Percentiles rank a stretch among this genome's conserved stretches.
Evolutionary conservation across 2,888 invertebrate species (phyloP).

Genomic region (Galeopsomyia nigrocyanea): DNA sequence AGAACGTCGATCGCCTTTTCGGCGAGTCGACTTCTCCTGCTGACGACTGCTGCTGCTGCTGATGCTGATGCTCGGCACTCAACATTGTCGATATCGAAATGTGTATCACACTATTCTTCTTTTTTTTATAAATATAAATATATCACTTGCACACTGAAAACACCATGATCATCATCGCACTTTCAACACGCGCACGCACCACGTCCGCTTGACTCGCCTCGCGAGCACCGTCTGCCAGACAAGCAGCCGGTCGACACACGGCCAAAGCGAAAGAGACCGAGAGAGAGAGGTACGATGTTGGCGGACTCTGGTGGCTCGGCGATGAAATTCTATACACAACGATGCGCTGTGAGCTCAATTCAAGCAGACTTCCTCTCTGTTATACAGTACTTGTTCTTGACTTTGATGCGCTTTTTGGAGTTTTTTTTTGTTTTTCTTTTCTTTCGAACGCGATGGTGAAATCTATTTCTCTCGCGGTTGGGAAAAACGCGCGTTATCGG

Average conservation of each 20-base stretch:
- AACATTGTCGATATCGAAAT: too few relatives aligned
- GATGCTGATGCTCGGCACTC: not conserved
- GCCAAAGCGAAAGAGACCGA: conserved; percentile 9
- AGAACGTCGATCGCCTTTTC: conserved; percentile 79
- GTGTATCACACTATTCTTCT: too few relatives aligned
- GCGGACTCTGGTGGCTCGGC: conserved; percentile 7
- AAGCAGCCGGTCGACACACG: not conserved
- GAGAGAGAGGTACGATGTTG: conserved; percentile 12
- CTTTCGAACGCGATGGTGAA: too few relatives aligned
- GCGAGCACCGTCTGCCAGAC: too few relatives aligned
- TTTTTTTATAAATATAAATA: not conserved
- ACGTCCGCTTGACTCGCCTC: conserved; percentile 53
- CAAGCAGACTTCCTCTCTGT: conserved; percentile 56
- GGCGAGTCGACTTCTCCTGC: conserved; percentile 49
- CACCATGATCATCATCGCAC: not conserved
- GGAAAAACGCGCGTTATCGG: too few relatives aligned
- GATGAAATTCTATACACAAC: conserved; percentile 36
- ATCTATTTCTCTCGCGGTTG: too few relatives aligned
- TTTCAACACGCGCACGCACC: too few relatives aligned
- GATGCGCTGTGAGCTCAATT: conserved; percentile 46
- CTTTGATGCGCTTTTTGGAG: conserved; percentile 6
- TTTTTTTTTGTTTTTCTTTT: too few relatives aligned
- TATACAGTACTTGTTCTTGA: not conserved
- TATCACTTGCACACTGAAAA: not conserved
- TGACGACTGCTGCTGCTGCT: not conserved